phyloP scores from a whole-genome alignment of 2,113 vertebrate species.

The Romanogobio albipinnatus region DNA sequence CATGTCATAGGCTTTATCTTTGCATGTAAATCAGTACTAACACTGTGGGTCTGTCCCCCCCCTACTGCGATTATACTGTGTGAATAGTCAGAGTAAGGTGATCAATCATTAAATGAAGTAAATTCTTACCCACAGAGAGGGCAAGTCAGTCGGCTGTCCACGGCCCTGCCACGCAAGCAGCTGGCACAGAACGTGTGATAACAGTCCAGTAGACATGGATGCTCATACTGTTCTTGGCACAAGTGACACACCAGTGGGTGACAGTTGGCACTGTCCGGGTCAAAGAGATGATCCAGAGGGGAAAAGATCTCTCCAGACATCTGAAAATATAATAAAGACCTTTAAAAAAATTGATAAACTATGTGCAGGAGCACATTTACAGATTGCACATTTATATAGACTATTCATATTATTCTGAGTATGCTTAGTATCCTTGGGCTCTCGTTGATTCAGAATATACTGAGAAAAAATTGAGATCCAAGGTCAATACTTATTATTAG shows the following conservation, averaged over 20 bases:
- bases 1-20: neutral
- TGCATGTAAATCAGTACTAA: neutral
- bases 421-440: neutral
- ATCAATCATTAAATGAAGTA: neutral
- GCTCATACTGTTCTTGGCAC: slow-evolving; percentile 82
- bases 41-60: too few relatives aligned
- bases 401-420: neutral
- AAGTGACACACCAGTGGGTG: slow-evolving; percentile 84
- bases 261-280: slow-evolving; percentile 76
- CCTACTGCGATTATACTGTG: neutral
- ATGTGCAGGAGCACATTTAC: neutral
- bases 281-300: slow-evolving; percentile 73
- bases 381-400: neutral
- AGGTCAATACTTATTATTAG: neutral
- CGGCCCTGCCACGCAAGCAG: slow-evolving; percentile 79
- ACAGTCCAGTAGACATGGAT: slow-evolving; percentile 85
- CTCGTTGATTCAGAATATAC: neutral
- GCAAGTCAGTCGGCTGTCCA: slow-evolving; percentile 76
- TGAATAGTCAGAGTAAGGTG: neutral
- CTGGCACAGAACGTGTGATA: slow-evolving; percentile 85
- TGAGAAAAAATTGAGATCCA: neutral
- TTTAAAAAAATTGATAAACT: neutral
- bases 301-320: slow-evolving; percentile 85
- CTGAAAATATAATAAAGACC: slow-evolving; percentile 52
- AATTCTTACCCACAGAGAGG: slow-evolving; percentile 81